phyloP scores from a whole-genome alignment of 2,888 invertebrate genomes.

The Scaptomyza polygonia region DNA sequence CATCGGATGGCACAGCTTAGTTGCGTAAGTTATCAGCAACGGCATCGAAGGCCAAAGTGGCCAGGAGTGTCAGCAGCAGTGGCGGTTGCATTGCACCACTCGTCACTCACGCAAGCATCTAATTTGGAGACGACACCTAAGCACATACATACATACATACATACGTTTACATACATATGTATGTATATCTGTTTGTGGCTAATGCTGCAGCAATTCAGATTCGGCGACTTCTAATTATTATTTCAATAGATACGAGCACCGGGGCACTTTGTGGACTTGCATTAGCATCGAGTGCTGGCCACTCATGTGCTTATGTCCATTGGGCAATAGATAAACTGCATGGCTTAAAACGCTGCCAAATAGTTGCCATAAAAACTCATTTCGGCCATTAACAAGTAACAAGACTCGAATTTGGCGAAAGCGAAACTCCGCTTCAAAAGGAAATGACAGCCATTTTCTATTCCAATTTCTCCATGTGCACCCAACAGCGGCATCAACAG shows the following conservation, averaged over 20 bases:
- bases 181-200: constrained; percentile 7
- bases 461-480: constrained; percentile 35
- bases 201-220: constrained; percentile 46
- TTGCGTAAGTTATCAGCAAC: constrained; percentile 73
- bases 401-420: constrained; percentile 32
- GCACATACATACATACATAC: background rate
- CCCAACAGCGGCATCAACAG: constrained; percentile 3
- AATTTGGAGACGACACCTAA: constrained; percentile 32
- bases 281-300: constrained; percentile 27
- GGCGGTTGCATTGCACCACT: constrained; percentile 68
- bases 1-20: constrained; percentile 61
- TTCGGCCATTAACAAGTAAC: constrained; percentile 57
- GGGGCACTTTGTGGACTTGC: constrained; percentile 30
- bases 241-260: constrained; percentile 60
- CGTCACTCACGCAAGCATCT: constrained; percentile 46
- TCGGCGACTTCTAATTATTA: constrained; percentile 70
- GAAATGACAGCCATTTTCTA: constrained; percentile 67
- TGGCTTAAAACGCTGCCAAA: constrained; percentile 40
- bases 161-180: background rate
- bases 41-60: constrained; percentile 31
- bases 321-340: constrained; percentile 36
- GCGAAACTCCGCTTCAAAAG: constrained; percentile 44
- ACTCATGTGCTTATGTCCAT: constrained; percentile 4
- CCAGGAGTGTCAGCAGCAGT: constrained; percentile 17
- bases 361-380: constrained; percentile 66